A percentile compares a stretch with the other conserved stretches of the same genome.
Conservation (phyloP, 2,888 invertebrate genomes). For the Charanyca ferruginea region DNA sequence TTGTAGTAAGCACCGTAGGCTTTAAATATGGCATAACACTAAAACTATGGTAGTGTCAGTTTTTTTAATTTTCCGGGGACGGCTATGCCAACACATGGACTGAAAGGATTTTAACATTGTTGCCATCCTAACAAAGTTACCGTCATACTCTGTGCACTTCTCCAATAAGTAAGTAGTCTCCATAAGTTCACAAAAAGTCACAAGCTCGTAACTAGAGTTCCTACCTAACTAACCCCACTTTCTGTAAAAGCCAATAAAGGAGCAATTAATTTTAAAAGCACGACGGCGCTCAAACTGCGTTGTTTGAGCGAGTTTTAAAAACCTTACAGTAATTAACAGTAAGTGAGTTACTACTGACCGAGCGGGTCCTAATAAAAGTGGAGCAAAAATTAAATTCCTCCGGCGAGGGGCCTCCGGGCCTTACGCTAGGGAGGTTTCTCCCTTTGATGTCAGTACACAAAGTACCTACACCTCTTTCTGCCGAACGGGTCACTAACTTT, state of each 20-base stretch:
- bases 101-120: too few relatives aligned
- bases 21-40: too few relatives aligned
- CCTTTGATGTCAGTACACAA: slow-evolving; percentile 83
- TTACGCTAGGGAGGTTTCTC: slow-evolving; percentile 68
- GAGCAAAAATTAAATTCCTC: slow-evolving; percentile 86
- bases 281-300: slow-evolving; percentile 58
- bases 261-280: slow-evolving; percentile 74
- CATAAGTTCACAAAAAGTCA: background rate
- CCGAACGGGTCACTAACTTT: slow-evolving; percentile 65
- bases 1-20: too few relatives aligned
- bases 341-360: slow-evolving; percentile 65
- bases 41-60: too few relatives aligned
- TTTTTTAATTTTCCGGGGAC: too few relatives aligned
- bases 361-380: slow-evolving; percentile 74
- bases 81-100: too few relatives aligned
- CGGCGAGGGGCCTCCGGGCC: slow-evolving; percentile 28
- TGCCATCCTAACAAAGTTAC: too few relatives aligned
- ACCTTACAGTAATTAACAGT: slow-evolving; percentile 69
- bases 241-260: slow-evolving; percentile 65
- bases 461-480: slow-evolving; percentile 79
- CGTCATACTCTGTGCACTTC: background rate
- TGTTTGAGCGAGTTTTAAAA: slow-evolving; percentile 79
- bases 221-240: slow-evolving; percentile 23
- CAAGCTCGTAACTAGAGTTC: background rate
- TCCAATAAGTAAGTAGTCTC: slow-evolving; percentile 16